Evolutionary conservation across 2,113 vertebrate species (phyloP).

Genomic region (Limanda limanda): DNA sequence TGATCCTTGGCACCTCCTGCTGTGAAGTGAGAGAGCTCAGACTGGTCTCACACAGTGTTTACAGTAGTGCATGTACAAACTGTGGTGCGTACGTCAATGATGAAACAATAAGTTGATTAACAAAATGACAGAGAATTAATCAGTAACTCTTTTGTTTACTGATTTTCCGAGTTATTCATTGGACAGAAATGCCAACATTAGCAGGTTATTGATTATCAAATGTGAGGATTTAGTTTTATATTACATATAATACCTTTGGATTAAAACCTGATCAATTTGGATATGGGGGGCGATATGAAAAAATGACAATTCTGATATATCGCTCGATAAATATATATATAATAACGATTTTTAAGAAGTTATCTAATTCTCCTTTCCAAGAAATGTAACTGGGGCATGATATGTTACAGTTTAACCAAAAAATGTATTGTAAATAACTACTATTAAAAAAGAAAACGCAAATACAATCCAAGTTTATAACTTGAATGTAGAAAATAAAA

Average conservation of each 20-base stretch:
- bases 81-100: neutral
- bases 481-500: no score
- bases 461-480: no score
- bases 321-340: no score
- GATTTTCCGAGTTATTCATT: neutral
- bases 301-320: no score
- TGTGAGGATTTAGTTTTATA: neutral
- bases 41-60: neutral
- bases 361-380: no score
- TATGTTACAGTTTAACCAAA: no score
- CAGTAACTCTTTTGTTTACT: neutral
- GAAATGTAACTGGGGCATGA: no score
- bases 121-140: neutral
- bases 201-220: neutral
- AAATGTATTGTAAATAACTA: no score
- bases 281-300: neutral
- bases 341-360: no score
- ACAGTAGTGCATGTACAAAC: neutral
- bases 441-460: no score
- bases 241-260: neutral
- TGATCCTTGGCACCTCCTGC: neutral
- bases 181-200: neutral
- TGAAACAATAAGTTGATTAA: conserved; percentile 1
- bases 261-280: neutral
- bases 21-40: neutral